Evolutionary conservation across 2,113 vertebrate species (phyloP).

Genomic region (Periophthalmodon schlosseri): DNA sequence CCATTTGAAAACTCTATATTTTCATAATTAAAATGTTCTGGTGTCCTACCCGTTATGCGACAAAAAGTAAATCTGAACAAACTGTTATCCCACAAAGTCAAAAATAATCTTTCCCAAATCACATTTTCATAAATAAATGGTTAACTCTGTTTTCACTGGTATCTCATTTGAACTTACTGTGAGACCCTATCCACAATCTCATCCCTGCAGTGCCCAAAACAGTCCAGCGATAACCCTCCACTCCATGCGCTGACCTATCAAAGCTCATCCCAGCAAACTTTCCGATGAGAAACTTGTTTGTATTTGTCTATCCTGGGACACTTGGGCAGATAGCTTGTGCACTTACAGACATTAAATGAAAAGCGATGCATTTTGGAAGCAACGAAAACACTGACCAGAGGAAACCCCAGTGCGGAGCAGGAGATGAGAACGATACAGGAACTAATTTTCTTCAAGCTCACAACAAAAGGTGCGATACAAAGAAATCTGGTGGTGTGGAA

Average conservation of each 20-base stretch:
- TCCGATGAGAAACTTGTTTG: conserved; percentile 40
- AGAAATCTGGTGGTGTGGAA: not conserved
- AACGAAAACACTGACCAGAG: not conserved
- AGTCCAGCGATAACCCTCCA: conserved; percentile 35
- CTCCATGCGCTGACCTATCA: conserved; percentile 12
- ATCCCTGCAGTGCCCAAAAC: conserved; percentile 47
- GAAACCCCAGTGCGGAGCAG: not conserved
- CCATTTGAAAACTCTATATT: too few relatives aligned
- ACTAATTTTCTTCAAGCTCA: not conserved
- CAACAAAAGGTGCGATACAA: not conserved
- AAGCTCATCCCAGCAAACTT: conserved; percentile 15
- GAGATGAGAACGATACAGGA: not conserved
- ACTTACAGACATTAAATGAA: conserved; percentile 13
- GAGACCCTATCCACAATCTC: conserved; percentile 34
- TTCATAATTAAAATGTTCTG: too few relatives aligned
- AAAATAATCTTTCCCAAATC: not conserved
- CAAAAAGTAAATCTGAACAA: too few relatives aligned
- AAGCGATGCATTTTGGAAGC: conserved; percentile 9
- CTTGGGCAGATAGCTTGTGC: conserved; percentile 3
- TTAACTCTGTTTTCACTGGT: conserved; percentile 4
- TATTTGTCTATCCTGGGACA: conserved; percentile 19
- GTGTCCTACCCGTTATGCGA: too few relatives aligned
- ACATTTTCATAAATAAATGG: not conserved
- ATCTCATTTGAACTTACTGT: conserved; percentile 31
- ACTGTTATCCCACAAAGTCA: not conserved